Percentiles rank a stretch among this genome's conserved stretches.
Conservation (phyloP, 2,113 vertebrate genomes). For the Corydoras maculifer region DNA sequence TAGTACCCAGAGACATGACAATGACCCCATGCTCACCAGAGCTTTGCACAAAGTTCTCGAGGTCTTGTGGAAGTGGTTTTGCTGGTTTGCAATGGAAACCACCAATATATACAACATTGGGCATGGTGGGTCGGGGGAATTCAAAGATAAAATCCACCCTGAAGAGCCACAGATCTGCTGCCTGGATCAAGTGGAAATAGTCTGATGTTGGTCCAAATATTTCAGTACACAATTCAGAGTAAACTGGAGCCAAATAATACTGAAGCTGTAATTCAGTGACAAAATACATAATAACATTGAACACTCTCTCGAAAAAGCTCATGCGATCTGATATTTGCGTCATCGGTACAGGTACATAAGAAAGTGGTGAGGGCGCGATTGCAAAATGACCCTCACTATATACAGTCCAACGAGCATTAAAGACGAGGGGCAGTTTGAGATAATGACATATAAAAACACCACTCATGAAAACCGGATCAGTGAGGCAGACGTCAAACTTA, state of each 20-base stretch:
- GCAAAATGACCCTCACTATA: conserved; percentile 42
- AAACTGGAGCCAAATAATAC: background rate
- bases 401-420: conserved; percentile 43
- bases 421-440: conserved; percentile 47
- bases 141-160: conserved; percentile 36
- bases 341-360: conserved; percentile 42
- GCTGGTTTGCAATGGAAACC: conserved; percentile 35
- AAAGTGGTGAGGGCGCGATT: conserved; percentile 44
- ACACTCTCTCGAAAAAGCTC: conserved; percentile 39
- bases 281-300: conserved; percentile 29
- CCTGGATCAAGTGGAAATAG: conserved; percentile 1
- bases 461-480: conserved; percentile 38
- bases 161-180: conserved; percentile 33
- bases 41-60: conserved; percentile 37
- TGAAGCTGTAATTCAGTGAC: conserved; percentile 1
- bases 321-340: conserved; percentile 38
- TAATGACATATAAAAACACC: conserved; percentile 39
- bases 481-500: conserved; percentile 41
- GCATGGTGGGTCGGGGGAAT: conserved; percentile 35
- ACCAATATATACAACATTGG: conserved; percentile 33
- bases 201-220: conserved; percentile 11
- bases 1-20: conserved; percentile 39
- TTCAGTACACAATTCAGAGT: background rate
- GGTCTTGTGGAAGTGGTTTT: conserved; percentile 34
- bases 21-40: conserved; percentile 37